Evolutionary conservation across 2,797 vertebrate genomes (phyloP).

Genomic region (Gallinago nigripennis): DNA sequence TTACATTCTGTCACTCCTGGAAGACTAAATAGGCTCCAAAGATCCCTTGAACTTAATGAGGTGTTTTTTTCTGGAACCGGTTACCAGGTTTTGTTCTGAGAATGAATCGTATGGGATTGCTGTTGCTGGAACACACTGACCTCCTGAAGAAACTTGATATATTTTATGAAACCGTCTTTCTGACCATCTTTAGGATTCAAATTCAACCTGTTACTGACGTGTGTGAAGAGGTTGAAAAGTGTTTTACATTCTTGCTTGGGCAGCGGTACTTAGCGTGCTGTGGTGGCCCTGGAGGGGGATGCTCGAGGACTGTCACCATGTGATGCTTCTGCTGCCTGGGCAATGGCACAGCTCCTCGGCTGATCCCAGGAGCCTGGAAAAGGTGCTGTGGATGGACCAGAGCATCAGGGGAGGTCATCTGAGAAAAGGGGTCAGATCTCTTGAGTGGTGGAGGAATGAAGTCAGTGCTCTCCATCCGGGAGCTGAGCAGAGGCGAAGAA

Average conservation of each 20-base stretch:
- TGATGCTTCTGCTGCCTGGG: background rate
- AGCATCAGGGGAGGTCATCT: background rate
- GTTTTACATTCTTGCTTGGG: background rate
- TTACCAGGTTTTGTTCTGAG: background rate
- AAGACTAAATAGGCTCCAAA: background rate
- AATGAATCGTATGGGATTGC: background rate
- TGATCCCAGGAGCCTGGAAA: background rate
- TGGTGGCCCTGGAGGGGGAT: fast-evolving
- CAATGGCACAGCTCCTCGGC: background rate
- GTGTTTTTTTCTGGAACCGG: background rate
- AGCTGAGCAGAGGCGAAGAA: background rate
- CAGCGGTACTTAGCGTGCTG: fast-evolving
- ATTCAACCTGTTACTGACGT: background rate
- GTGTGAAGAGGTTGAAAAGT: background rate
- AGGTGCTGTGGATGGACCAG: background rate
- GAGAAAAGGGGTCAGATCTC: background rate
- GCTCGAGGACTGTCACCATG: background rate
- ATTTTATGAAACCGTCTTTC: background rate
- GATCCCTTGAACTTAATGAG: background rate
- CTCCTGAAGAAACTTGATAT: background rate
- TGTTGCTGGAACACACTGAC: background rate
- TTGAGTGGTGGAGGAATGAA: background rate
- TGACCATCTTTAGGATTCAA: background rate
- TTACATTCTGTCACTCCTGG: background rate
- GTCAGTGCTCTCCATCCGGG: background rate